Evolutionary conservation across 2,797 vertebrate species (phyloP).

Genomic region (Gymnopithys bicolor): DNA sequence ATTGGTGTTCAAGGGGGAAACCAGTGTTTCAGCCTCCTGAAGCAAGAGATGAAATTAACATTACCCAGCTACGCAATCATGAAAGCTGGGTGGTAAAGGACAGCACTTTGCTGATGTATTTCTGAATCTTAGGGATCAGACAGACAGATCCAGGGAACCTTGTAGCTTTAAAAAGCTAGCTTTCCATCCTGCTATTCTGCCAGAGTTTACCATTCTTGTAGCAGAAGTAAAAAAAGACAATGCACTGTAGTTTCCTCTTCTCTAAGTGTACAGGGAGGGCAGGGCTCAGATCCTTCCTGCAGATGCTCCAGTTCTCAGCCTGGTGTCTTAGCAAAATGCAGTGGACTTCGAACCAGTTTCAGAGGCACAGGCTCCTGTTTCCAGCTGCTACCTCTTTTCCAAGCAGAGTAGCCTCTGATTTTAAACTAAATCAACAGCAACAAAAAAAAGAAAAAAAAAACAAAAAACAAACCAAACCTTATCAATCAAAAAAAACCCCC

Average conservation of each 20-base stretch:
- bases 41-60: neutral
- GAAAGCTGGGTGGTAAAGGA: neutral
- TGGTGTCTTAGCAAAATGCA: neutral
- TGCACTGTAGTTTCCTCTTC: neutral
- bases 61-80: neutral
- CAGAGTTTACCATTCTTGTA: neutral
- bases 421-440: neutral
- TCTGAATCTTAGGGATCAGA: neutral
- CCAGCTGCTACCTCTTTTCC: neutral
- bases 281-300: neutral
- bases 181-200: neutral
- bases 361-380: neutral
- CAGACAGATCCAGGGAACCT: neutral
- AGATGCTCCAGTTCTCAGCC: neutral
- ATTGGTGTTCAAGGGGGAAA: neutral
- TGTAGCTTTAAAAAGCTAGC: neutral
- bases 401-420: neutral
- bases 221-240: neutral
- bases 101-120: neutral
- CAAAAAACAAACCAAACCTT: neutral
- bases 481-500: neutral
- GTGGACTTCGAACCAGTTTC: neutral
- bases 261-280: neutral
- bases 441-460: neutral
- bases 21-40: neutral